Base-by-base conservation (phyloP, 2,888 invertebrate genomes). In the Laothoe populi region DNA sequence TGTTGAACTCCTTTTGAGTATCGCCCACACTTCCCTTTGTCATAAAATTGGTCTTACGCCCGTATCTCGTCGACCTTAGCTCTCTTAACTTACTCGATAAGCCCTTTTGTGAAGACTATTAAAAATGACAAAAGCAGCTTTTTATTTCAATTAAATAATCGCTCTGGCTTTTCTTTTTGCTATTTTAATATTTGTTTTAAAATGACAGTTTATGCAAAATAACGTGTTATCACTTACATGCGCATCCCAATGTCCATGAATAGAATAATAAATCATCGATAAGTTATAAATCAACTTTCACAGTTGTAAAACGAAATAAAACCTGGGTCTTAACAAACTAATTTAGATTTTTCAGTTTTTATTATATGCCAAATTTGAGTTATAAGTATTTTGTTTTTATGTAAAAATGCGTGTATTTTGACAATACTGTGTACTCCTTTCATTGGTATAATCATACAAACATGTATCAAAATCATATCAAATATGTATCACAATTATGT, bases 31-130 rank as follows among this genome's bases (percentile, higher is more conserved):
- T 31, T 53, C 53, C 53, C 19, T 53, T 53, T 53, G 53, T 53
- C 35, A 19, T 35, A 53, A 53, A 53, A 53, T 53, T 53, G 53
- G 35, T 53, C 19, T 53, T 11, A 10, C 35, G 31, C 21, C 58
- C 63, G 19, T 45, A 19, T 49, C 59, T 35, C 44, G 49, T 59
- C 57, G 35, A 63, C 59, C 23, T 26, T 35, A 8, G 53, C 61
- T 31, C 13, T 31, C 16, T 26, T 23, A 1, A 46, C 23, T 53
- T 38, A 38, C 31, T 19, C 19, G 19, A 53, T 31, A 53, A 53
- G 53, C 19, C 10, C 53, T 11, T 46, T 31, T 53, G 11, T 5
- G 35, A 11, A 53, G 53, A 10, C 53, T 53, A 19, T 35, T 53
- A 53, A 53, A 49, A 53, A 53, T 35, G 35, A 53, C 31, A 35